phyloP scores from a whole-genome alignment of 1,140 invertebrate species.

The Mizuhopecten yessoensis region DNA sequence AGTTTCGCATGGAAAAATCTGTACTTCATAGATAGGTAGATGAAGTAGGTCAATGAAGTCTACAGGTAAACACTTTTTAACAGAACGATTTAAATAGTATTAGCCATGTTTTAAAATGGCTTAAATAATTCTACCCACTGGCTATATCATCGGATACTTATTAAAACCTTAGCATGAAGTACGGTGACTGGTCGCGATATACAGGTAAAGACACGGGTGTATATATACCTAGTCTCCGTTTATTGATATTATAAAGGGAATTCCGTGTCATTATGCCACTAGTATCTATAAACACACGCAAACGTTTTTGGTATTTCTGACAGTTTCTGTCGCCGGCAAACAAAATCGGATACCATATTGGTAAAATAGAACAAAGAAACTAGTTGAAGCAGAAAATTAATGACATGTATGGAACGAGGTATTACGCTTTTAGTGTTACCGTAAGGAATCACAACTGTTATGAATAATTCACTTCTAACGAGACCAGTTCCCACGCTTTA shows the following conservation, averaged over 20 bases:
- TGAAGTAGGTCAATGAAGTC: background rate
- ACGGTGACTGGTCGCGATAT: background rate
- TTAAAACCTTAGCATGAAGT: no score
- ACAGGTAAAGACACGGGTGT: background rate
- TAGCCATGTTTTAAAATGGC: slow-evolving; percentile 6
- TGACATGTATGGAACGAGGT: background rate
- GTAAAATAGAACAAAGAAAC: background rate
- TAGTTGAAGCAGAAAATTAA: background rate
- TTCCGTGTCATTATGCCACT: background rate
- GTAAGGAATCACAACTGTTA: background rate
- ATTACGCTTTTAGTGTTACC: background rate
- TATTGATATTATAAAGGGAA: background rate
- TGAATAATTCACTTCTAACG: background rate
- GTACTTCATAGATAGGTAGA: background rate
- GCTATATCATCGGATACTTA: background rate
- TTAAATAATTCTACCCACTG: background rate
- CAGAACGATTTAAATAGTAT: background rate
- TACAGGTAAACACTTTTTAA: background rate
- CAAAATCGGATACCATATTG: background rate
- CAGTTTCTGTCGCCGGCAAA: background rate
- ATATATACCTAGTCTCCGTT: background rate
- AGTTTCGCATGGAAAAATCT: background rate
- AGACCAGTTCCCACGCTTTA: background rate
- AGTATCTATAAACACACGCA: background rate
- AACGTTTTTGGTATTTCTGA: background rate